Conservation (phyloP, 1,140 invertebrate species). For the Microplitis demolitor region DNA sequence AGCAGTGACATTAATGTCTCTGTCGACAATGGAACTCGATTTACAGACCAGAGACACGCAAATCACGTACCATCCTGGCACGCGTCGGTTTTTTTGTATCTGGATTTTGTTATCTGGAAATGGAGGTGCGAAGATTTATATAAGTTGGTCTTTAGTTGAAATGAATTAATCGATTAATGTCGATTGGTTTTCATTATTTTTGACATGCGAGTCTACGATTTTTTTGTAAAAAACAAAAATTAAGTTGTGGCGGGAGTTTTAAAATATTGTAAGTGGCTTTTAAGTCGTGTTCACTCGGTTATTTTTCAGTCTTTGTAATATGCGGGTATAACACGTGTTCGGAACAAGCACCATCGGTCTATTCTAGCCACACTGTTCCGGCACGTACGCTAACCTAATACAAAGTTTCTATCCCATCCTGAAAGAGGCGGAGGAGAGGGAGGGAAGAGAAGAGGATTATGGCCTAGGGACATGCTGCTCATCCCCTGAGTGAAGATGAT, state of each 20-base stretch:
- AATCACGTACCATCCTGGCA: slow-evolving; percentile 13
- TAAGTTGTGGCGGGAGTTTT: neutral
- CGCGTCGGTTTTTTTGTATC: neutral
- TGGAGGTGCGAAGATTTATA: neutral
- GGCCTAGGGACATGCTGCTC: slow-evolving; percentile 19
- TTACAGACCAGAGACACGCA: slow-evolving; percentile 25
- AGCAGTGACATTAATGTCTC: slow-evolving; percentile 21
- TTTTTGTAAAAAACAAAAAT: neutral
- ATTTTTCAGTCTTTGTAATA: slow-evolving; percentile 4
- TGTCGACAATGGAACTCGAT: slow-evolving; percentile 16
- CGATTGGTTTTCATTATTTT: too few species aligned
- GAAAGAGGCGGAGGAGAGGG: neutral
- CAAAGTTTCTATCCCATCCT: slow-evolving; percentile 29
- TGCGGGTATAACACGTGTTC: slow-evolving; percentile 34
- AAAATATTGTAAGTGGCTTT: neutral
- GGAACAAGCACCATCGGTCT: slow-evolving; percentile 32
- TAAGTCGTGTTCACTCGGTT: neutral
- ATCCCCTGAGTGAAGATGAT: slow-evolving; percentile 8
- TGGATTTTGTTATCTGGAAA: neutral
- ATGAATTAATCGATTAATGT: too few species aligned
- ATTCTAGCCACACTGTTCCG: slow-evolving; percentile 23
- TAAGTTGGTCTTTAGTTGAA: too few species aligned
- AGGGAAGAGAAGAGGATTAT: neutral
- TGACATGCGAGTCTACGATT: too few species aligned
- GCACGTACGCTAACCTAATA: slow-evolving; percentile 34